Evolutionary conservation across 2,888 invertebrate species (phyloP).

Genomic region (Agonopterix subpropinquella): DNA sequence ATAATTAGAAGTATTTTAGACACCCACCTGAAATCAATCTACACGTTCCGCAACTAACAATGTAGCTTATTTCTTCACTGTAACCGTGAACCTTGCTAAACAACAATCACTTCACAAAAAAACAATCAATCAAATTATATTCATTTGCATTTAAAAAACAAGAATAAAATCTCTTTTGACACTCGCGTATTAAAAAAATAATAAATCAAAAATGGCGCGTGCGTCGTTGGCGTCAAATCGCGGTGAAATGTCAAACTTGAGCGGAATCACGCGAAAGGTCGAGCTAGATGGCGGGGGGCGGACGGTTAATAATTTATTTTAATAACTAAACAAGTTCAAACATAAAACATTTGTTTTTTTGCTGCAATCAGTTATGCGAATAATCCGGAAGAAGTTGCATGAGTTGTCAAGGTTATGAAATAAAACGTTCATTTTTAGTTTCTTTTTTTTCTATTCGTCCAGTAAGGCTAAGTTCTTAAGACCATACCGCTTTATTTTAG

Average conservation of each 20-base stretch:
- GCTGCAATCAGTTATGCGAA: too few relatives aligned
- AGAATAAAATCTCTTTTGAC: background rate
- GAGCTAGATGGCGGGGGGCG: slow-evolving; percentile 42
- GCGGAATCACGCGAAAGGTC: slow-evolving; percentile 42
- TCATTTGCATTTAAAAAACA: background rate
- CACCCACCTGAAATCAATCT: slow-evolving; percentile 11
- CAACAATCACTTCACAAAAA: background rate
- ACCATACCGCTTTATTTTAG: too few relatives aligned
- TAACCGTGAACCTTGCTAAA: background rate
- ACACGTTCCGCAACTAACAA: slow-evolving; percentile 1
- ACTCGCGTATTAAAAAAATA: background rate
- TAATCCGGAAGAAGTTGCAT: too few relatives aligned
- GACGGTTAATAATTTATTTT: slow-evolving; percentile 5
- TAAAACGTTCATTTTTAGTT: too few relatives aligned
- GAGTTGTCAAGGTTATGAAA: too few relatives aligned
- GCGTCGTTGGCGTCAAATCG: slow-evolving; percentile 46
- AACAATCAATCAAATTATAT: background rate
- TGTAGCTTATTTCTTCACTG: background rate
- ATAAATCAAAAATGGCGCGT: slow-evolving; percentile 4
- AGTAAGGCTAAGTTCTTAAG: too few relatives aligned
- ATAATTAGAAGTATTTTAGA: background rate
- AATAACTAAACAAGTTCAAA: background rate
- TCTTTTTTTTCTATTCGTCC: too few relatives aligned
- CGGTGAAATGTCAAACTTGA: slow-evolving; percentile 55
- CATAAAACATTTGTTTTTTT: too few relatives aligned